Base-by-base conservation (phyloP, 2,797 vertebrate genomes). In the Coregonus ussuriensis region DNA sequence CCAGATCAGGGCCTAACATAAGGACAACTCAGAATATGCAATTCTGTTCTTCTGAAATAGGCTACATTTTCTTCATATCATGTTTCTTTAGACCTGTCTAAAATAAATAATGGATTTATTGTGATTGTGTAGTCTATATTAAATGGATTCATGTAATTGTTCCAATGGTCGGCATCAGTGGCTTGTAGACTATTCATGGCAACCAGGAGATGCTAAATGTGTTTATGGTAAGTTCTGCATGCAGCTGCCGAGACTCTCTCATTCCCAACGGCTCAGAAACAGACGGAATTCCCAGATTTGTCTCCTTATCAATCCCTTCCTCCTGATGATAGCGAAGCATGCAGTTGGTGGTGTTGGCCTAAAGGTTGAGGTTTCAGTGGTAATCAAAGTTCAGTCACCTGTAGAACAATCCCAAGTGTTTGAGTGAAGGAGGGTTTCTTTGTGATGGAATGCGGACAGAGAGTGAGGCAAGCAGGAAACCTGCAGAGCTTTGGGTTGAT, bases 401-500 rank as follows among this genome's bases (percentile, higher is more conserved):
- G 18, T 21, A 59, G n/a, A 18, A 2, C 56, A 59, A 59, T 59
- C 56, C 56, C 2, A 16, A 62, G 21, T 3, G 21, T 62, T 62
- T 62, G n/a, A 25, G 59, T 25, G 7, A 62, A 62, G 21, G 21
- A 62, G n/a, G 7, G 21, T 62, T 62, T 75, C 85, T 85, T 77
- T 54, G 72, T 81, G 84, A 70, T 79, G 84, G 89, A 85, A 92
- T 88, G 85, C 13, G 9, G 80, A 70, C 33, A 71, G 86, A 89
- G 82, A 79, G 79, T 15, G 29, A 81, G 80, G 83, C 83, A 59
- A 78, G 76, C 73, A 29, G 2, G 56, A 72, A 83, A 83, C 83
- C 82, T 85, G 84, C 84, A 66, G 77, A 81, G 85, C 81, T 54
- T n/a, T 6, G 66, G 79, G 86, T 86, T 84, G 89, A 89, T 91